Evolutionary conservation across 2,113 vertebrate genomes (phyloP).

Genomic region (Ranitomeya variabilis): DNA sequence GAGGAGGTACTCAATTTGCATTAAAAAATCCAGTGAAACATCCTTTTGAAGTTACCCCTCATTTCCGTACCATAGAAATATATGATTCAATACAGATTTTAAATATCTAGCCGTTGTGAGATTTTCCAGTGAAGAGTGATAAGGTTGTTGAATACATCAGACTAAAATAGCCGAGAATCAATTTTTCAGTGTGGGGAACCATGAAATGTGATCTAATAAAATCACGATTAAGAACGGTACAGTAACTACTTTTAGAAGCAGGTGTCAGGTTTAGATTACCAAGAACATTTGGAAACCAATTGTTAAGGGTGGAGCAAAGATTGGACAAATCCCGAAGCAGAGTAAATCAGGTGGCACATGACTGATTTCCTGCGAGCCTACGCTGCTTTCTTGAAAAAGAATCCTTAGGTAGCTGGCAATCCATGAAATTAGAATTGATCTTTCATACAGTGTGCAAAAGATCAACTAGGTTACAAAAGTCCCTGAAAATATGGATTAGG

Average conservation of each 20-base stretch:
- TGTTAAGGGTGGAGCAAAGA: neutral
- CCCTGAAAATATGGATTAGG: neutral
- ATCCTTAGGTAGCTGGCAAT: neutral
- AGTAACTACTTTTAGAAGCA: neutral
- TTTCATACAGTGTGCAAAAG: neutral
- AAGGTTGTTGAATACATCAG: too few species aligned
- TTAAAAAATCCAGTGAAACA: too few species aligned
- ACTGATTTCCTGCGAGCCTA: neutral
- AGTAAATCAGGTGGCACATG: neutral
- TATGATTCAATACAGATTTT: too few species aligned
- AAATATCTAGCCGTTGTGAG: too few species aligned
- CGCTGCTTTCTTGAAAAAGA: neutral
- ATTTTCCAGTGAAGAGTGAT: too few species aligned
- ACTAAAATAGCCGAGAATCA: neutral
- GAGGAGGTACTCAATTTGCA: too few species aligned
- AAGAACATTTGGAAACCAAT: neutral
- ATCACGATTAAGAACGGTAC: neutral
- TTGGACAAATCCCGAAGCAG: neutral
- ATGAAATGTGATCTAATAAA: neutral
- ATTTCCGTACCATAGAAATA: too few species aligned
- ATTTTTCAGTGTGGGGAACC: neutral
- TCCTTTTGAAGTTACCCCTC: too few species aligned
- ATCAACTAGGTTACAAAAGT: neutral
- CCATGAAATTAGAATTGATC: neutral
- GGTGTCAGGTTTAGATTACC: neutral